Conservation (phyloP, 92 coral and sea anemone genomes). For the Chrysogorgia sp. region DNA sequence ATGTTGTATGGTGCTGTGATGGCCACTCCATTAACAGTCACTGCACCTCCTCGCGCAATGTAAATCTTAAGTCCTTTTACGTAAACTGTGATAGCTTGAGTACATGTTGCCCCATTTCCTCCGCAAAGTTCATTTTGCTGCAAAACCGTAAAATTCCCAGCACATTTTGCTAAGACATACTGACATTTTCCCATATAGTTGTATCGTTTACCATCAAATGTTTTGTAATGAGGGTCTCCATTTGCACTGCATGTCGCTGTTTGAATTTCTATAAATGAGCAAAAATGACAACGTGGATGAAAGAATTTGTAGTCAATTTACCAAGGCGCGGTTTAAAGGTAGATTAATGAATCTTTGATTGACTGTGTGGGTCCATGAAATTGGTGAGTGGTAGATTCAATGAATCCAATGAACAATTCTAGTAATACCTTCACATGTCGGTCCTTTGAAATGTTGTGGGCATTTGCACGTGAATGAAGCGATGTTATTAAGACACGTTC, state of each 20-base stretch:
- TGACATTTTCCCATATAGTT: conserved; percentile 34
- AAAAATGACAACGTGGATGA: no score
- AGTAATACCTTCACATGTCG: no score
- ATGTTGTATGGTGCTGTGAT: conserved; percentile 10
- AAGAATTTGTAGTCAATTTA: no score
- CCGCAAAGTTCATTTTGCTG: conserved; percentile 33
- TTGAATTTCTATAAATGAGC: no score
- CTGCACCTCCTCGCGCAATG: conserved; percentile 16
- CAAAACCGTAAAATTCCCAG: not conserved
- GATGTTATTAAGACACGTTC: no score
- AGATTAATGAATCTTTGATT: no score
- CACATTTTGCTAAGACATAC: conserved; percentile 18
- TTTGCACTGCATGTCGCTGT: conserved; percentile 21
- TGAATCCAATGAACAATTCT: no score
- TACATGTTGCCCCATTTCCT: conserved; percentile 9
- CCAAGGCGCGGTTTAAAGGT: no score
- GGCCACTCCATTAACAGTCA: not conserved
- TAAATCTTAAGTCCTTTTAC: not conserved
- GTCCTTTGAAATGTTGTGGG: no score
- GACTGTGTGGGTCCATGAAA: no score
- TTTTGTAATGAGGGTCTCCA: conserved; percentile 31
- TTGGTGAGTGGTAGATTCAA: no score
- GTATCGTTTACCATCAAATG: conserved; percentile 35
- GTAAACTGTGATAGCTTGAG: conserved; percentile 11
- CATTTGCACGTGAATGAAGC: no score